Conservation (phyloP, 2,888 invertebrate species). For the Drosophila kokeensis region DNA sequence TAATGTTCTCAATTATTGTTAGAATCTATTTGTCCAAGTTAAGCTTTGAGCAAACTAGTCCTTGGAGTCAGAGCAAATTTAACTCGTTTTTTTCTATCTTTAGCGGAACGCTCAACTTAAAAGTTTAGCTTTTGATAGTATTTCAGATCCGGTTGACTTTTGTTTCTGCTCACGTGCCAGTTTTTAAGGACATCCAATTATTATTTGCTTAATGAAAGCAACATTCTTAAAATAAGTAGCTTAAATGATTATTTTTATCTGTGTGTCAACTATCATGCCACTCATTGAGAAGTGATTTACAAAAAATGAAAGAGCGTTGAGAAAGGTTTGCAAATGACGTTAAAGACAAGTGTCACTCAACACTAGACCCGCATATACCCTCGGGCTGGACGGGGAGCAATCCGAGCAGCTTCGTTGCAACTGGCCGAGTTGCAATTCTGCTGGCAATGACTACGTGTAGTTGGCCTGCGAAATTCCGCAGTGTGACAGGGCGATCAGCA, state of each 20-base stretch:
- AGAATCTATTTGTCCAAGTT: not conserved
- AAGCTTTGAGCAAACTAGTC: not conserved
- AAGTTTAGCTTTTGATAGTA: not conserved
- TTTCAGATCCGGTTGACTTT: not conserved
- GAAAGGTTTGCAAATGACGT: conserved; percentile 17
- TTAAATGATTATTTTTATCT: not conserved
- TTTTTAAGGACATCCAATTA: not conserved
- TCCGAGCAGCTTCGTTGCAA: conserved; percentile 32
- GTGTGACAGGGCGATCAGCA: conserved; percentile 60
- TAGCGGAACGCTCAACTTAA: not conserved
- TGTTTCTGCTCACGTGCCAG: not conserved
- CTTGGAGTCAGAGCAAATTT: not conserved
- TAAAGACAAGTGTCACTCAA: conserved; percentile 19
- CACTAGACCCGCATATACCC: conserved; percentile 7
- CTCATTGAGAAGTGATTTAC: not conserved
- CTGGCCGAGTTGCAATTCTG: conserved; percentile 10
- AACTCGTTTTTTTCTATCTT: not conserved
- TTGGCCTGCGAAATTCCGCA: conserved; percentile 68
- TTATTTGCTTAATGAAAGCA: not conserved
- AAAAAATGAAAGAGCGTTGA: not conserved
- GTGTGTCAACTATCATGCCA: not conserved
- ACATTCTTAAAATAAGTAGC: not conserved
- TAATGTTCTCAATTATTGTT: not conserved
- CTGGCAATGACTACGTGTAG: conserved; percentile 36
- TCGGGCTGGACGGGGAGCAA: not conserved